Evolutionary conservation across 2,888 invertebrate genomes (phyloP), one percentile per base, ranked within the genome.

Genomic region (Melanargia galathea): DNA sequence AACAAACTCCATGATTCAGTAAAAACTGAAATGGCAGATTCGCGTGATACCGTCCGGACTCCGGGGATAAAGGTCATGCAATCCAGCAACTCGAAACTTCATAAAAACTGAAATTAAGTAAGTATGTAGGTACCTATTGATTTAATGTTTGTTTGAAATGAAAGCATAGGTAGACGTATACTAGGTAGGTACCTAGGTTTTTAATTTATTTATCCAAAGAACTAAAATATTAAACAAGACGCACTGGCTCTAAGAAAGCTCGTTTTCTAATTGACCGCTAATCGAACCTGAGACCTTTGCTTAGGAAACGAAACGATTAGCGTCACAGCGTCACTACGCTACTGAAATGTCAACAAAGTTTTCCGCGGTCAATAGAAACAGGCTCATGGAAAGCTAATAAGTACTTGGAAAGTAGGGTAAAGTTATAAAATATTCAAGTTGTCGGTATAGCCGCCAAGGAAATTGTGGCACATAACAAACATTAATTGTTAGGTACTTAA

Each of bases 21-120:
- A 26, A 52, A 51, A 57, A 57, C 45, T 8, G 16, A 76, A 75
- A 55, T 72, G 70, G 70, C 66, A 63, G 46, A 68, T 70, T 76
- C 71, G 73, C 75, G 75, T 76, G 75, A 66, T 68, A 35, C 46
- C 52, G 46, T 40, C 43, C 16, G 55, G n/a, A n/a, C n/a, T n/a
- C n/a, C 26, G 55, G 52, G 22, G 30, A 51, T 54, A 56, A 67
- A 46, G 43, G 48, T 56, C 62, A 38, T 60, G 38, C 48, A 55
- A 48, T 38, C n/a, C 40, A n/a, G n/a, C n/a, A n/a, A n/a, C n/a
- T n/a, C n/a, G n/a, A n/a, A 33, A 52, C 18, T 20, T 45, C 8
- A 43, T 24, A 43, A 52, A 22, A 48, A 51, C 20, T 45, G 13
- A 43, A 55, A 38, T 54, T 5, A 60, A n/a, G n/a, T n/a, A n/a